phyloP scores from a whole-genome alignment of 2,888 invertebrate species.

The Oscheius myriophilus region DNA sequence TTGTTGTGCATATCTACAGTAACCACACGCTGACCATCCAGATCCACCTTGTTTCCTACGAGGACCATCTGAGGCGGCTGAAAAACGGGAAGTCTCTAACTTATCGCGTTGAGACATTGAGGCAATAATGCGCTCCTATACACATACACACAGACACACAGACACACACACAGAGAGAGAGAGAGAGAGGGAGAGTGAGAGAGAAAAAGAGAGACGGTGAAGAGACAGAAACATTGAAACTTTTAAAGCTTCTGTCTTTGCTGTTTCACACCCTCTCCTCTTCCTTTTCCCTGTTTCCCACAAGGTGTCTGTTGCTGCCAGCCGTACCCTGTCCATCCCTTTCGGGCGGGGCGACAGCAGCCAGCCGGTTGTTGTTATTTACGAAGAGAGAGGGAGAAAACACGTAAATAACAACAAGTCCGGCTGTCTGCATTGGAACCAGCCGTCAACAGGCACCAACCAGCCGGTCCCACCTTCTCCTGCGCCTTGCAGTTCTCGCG shows the following conservation, averaged over 20 bases:
- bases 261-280: not conserved
- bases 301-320: not conserved
- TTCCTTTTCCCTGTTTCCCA: not conserved
- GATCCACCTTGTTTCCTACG: conserved; percentile 75
- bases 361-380: too few species aligned
- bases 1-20: conserved; percentile 73
- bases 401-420: too few species aligned
- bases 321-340: not conserved
- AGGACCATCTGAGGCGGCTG: conserved; percentile 73
- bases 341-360: not conserved
- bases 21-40: conserved; percentile 74
- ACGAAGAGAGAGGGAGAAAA: too few species aligned
- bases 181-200: not conserved
- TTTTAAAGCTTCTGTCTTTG: conserved; percentile 3
- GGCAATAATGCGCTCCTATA: too few species aligned
- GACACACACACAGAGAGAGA: not conserved
- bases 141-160: too few species aligned
- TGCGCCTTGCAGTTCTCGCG: conserved; percentile 70
- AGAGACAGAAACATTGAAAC: conserved; percentile 3
- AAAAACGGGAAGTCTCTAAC: conserved; percentile 22
- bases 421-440: too few species aligned
- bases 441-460: too few species aligned
- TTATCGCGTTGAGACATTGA: too few species aligned
- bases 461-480: conserved; percentile 56
- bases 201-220: not conserved